Conservation (phyloP, 2,888 invertebrate genomes). For the Furcula furcula region DNA sequence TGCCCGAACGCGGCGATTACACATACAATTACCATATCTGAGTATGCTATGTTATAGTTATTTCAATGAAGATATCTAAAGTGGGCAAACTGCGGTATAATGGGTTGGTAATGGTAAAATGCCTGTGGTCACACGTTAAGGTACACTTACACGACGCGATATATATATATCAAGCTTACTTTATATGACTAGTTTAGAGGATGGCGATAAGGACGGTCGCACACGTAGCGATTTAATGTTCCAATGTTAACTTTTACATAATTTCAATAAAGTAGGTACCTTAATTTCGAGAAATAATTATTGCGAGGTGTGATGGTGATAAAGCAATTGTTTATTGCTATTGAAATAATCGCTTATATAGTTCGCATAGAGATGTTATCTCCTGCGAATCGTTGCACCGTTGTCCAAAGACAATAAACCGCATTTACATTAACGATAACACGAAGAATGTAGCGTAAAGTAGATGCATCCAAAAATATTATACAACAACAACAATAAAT, state of each 20-base stretch:
- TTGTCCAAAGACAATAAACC: constrained; percentile 47
- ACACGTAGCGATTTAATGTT: constrained; percentile 68
- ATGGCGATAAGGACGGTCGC: constrained; percentile 81
- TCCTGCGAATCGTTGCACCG: constrained; percentile 25
- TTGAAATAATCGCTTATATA: constrained; percentile 33
- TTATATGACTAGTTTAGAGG: constrained; percentile 79
- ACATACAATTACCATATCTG: constrained; percentile 34
- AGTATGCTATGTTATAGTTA: constrained; percentile 31
- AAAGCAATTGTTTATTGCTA: constrained; percentile 47
- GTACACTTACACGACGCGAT: constrained; percentile 53
- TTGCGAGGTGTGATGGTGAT: constrained; percentile 70
- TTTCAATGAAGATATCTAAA: constrained; percentile 41
- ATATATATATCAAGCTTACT: constrained; percentile 63
- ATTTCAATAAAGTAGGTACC: constrained; percentile 63
- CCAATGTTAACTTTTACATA: constrained; percentile 62
- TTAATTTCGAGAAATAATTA: constrained; percentile 70
- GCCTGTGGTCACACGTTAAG: constrained; percentile 48
- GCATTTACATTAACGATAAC: constrained; percentile 56
- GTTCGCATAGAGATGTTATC: constrained; percentile 22
- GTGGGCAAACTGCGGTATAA: constrained; percentile 28
- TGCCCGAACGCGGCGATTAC: constrained; percentile 46
- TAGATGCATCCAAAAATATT: constrained; percentile 77
- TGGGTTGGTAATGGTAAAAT: constrained; percentile 35
- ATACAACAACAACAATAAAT: constrained; percentile 75
- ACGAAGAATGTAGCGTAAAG: constrained; percentile 69